These are phyloP conservation scores for Pharmacophagus antenor DNA, from an alignment of 2,888 invertebrate genomes.

Conservation along the genomic window DNA sequence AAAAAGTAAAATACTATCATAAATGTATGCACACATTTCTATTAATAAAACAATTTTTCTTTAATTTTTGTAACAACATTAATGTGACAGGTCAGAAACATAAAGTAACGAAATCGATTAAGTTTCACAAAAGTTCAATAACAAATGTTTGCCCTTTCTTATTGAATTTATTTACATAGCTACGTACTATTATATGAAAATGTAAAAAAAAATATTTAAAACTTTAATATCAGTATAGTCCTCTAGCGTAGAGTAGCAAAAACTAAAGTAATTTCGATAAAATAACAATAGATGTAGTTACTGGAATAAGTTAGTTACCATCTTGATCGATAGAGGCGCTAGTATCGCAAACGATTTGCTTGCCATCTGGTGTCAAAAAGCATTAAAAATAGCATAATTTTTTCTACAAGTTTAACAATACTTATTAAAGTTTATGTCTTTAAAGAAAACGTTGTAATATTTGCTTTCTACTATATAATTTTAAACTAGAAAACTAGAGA, in stretches of 20 bases:
- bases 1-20: too few species aligned
- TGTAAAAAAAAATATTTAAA: not conserved
- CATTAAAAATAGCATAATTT: not conserved
- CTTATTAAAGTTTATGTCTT: not conserved
- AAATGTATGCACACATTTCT: too few species aligned
- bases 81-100: too few species aligned
- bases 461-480: too few species aligned
- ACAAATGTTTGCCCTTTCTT: too few species aligned
- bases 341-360: slow-evolving; percentile 2
- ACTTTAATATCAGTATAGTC: slow-evolving; percentile 28
- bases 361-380: slow-evolving; percentile 42
- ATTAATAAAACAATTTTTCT: too few species aligned
- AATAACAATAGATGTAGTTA: slow-evolving; percentile 35
- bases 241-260: slow-evolving; percentile 51
- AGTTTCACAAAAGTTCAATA: too few species aligned
- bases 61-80: too few species aligned
- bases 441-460: too few species aligned
- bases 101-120: too few species aligned
- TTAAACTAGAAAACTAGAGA: not conserved
- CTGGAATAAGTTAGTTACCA: not conserved
- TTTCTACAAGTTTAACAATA: not conserved
- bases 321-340: slow-evolving; percentile 34
- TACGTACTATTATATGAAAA: too few species aligned
- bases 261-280: slow-evolving; percentile 26
- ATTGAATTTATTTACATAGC: too few species aligned